Evolutionary conservation across 2,797 vertebrate genomes (phyloP), one percentile per base, ranked within the genome.

Genomic region (Thamnophis elegans): DNA sequence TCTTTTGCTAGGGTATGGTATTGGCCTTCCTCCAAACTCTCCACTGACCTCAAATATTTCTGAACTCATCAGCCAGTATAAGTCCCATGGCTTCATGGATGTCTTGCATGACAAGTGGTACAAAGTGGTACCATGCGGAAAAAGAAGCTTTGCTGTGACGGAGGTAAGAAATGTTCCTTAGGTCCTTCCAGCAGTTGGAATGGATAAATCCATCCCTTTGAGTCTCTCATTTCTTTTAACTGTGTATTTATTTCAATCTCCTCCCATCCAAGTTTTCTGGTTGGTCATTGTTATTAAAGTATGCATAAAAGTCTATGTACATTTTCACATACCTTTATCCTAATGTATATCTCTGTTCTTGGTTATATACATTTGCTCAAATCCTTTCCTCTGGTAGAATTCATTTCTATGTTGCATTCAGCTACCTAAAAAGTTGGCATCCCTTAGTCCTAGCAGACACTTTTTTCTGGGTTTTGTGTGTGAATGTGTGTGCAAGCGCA

Each of bases 21-120:
- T 99, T 91, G 99, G 99, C 87, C 99, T 99, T 94, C 99, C 99
- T 51, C 99, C 99, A 95, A 99, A 99, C 97, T 99, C 99, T 90
- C 98, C 98, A 0, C 97, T 99, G 94, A 99, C 99, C 89, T 99
- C 99, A 95, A 99, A 99, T 96, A 98, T 99, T 97, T 99, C 99
- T 0, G 99, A 99, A 96, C 97, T 99, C 85, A 98, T 99, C 95
- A 99, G 99, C 96, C 99, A 99, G 92, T 99, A 99, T 98, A 99
- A 99, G 97, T 99, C 99, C 2, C 99, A 99, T 0, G 99, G 99
- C 92, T 99, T 99, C 97, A 99, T 99, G 99, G 99, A 99, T 95
- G 98, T 97, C 97, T 98, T 99, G 73, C 99, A 99, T 1, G 99
- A 99, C 98, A 99, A 99, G 96, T 99, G 99, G 99, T 99, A 99